Conservation (phyloP, 2,113 vertebrate species). For the Hippocampus barbouri region DNA sequence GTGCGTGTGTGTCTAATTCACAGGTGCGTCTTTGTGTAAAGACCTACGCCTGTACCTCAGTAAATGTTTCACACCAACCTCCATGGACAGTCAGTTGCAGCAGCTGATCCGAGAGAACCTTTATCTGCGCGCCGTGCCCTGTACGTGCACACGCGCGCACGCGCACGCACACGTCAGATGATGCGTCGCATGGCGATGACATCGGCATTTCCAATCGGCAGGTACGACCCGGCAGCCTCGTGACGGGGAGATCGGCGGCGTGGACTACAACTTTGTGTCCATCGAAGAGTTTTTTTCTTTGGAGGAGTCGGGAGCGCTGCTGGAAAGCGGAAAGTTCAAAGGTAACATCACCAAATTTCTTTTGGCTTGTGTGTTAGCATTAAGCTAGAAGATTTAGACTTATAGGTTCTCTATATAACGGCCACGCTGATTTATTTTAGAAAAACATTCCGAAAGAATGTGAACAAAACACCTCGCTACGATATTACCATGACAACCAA, state of each 20-base stretch:
- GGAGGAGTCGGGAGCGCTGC: conserved; percentile 72
- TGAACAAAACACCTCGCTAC: background rate
- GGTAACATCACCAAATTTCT: conserved; percentile 32
- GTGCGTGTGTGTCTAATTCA: background rate
- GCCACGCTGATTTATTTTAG: background rate
- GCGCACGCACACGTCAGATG: conserved; percentile 2
- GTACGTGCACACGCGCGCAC: conserved; percentile 55
- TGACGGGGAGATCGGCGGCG: conserved; percentile 69
- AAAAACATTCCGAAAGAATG: background rate
- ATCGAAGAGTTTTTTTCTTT: conserved; percentile 74
- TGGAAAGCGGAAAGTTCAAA: conserved; percentile 76
- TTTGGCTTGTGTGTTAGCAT: too few species aligned
- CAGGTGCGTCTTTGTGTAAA: conserved; percentile 75
- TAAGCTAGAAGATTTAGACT: too few species aligned
- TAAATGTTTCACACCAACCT: conserved; percentile 77
- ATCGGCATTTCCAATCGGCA: conserved; percentile 30
- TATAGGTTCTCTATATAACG: too few species aligned
- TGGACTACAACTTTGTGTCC: conserved; percentile 76
- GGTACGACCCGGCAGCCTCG: conserved; percentile 70
- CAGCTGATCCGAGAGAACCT: conserved; percentile 78
- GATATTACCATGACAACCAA: conserved; percentile 1
- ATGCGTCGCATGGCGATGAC: conserved; percentile 27
- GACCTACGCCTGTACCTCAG: conserved; percentile 77
- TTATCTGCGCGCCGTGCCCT: conserved; percentile 75
- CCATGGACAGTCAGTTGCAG: conserved; percentile 76